phyloP scores from a whole-genome alignment of 2,113 vertebrate species.

The Gallinago undulata region DNA sequence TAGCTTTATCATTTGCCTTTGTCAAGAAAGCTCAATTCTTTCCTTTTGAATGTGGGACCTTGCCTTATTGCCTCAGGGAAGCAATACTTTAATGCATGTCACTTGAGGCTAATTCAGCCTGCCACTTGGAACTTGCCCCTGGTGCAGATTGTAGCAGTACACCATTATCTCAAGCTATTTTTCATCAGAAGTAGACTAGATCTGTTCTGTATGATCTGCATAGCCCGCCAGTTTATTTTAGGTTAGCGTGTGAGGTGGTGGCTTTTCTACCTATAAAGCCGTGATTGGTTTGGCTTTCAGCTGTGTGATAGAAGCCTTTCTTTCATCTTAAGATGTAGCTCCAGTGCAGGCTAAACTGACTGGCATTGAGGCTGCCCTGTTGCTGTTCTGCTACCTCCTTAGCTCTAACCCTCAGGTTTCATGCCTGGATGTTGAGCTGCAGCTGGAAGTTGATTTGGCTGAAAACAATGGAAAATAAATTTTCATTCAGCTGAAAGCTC shows the following conservation, averaged over 20 bases:
- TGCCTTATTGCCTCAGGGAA: slow-evolving; percentile 33
- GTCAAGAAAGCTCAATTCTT: slow-evolving; percentile 39
- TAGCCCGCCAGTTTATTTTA: neutral
- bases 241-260: neutral
- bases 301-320: neutral
- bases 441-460: neutral
- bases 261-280: neutral
- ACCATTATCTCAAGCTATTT: slow-evolving; percentile 25
- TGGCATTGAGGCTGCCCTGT: accelerated
- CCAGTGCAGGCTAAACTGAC: neutral
- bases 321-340: neutral
- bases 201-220: neutral
- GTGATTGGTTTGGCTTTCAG: neutral
- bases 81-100: neutral
- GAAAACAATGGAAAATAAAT: neutral
- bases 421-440: neutral
- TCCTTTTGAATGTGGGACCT: slow-evolving; percentile 5
- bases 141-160: slow-evolving; percentile 9
- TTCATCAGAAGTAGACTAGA: neutral
- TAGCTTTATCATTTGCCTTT: neutral
- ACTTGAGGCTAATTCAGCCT: slow-evolving; percentile 56
- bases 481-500: neutral
- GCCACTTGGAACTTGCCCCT: slow-evolving; percentile 46
- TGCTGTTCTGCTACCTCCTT: neutral
- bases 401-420: neutral